A percentile compares a stretch with the other conserved stretches of the same genome.
Conservation (phyloP, 2,888 invertebrate species). For the Lycocerus yunnanus region DNA sequence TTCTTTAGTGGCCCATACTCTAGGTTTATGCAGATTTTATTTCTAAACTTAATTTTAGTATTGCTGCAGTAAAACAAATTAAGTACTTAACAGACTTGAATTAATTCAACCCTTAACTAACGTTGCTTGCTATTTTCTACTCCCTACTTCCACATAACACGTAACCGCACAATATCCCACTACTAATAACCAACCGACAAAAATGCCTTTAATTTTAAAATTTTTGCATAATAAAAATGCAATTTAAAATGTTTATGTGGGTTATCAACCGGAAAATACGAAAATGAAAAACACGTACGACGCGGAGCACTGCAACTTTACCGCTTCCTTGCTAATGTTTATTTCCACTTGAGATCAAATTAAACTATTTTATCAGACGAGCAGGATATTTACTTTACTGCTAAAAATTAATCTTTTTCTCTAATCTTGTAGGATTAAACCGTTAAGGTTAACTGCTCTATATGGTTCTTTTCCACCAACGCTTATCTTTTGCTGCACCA, state of each 20-base stretch:
- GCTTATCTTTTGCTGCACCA: neutral
- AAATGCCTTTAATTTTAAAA: neutral
- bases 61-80: slow-evolving; percentile 27
- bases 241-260: neutral
- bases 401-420: neutral
- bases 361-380: neutral
- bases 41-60: slow-evolving; percentile 32
- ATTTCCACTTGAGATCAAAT: neutral
- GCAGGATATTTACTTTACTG: neutral
- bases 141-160: neutral
- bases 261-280: neutral
- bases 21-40: slow-evolving; percentile 39
- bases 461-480: neutral
- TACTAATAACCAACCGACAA: neutral
- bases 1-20: slow-evolving; percentile 25
- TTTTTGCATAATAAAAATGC: neutral
- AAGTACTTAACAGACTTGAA: slow-evolving; percentile 11
- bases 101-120: neutral
- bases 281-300: neutral
- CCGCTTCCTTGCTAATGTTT: neutral
- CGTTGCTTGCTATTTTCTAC: neutral
- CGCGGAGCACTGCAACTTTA: neutral
- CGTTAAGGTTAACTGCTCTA: neutral
- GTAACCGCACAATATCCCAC: neutral
- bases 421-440: neutral